Evolutionary conservation across 2,113 vertebrate genomes (phyloP).

Genomic region (Serinus canaria): DNA sequence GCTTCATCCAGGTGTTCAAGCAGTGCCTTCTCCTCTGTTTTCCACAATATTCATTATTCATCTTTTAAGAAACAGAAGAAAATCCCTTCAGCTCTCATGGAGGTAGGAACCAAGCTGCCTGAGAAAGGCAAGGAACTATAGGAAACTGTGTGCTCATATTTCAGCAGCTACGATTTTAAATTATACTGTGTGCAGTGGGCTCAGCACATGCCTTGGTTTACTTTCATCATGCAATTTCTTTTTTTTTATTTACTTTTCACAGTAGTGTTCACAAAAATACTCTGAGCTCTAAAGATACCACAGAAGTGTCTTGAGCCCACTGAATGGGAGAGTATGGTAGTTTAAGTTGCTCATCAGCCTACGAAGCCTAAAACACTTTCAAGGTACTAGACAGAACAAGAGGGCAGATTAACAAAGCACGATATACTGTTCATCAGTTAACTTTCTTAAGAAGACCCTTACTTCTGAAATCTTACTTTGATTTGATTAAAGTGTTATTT

Average conservation of each 20-base stretch:
- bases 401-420: neutral
- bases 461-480: neutral
- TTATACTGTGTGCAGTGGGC: neutral
- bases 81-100: constrained; percentile 84
- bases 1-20: constrained; percentile 77
- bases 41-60: constrained; percentile 90
- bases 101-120: constrained; percentile 75
- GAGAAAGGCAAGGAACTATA: neutral
- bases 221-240: neutral
- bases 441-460: neutral
- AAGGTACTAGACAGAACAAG: neutral
- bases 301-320: neutral
- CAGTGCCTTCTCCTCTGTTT: constrained; percentile 87
- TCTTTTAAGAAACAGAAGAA: constrained; percentile 91
- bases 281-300: neutral
- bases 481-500: no score
- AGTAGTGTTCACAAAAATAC: neutral
- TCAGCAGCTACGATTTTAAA: neutral
- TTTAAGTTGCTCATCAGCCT: neutral
- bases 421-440: neutral
- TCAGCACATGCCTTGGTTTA: neutral
- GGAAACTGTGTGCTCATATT: neutral
- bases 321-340: neutral
- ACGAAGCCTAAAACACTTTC: neutral
- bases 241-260: neutral